Conservation (phyloP, 2,888 invertebrate species). For the Emmelina monodactyla region DNA sequence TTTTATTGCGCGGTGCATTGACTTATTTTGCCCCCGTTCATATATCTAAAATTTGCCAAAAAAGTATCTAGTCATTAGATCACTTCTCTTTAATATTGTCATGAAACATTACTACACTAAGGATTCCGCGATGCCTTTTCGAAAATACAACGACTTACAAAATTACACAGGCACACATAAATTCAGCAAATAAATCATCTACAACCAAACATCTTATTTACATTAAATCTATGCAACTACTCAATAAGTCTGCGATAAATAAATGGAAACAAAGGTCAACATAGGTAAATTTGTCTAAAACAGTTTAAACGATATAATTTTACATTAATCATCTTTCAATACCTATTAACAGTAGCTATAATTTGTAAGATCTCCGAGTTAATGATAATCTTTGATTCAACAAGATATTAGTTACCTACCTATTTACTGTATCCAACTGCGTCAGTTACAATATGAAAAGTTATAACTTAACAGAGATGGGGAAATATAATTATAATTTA, state of each 20-base stretch:
- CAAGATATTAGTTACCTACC: constrained; percentile 62
- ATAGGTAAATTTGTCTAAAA: constrained; percentile 67
- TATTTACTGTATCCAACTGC: constrained; percentile 44
- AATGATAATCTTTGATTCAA: constrained; percentile 58
- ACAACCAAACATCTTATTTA: constrained; percentile 51
- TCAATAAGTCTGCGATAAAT: constrained; percentile 54
- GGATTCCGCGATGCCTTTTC: constrained; percentile 22
- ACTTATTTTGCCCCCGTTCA: too few species aligned
- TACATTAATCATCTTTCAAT: constrained; percentile 55
- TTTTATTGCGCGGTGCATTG: too few species aligned
- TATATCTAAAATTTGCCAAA: too few species aligned
- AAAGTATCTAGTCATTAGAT: background rate
- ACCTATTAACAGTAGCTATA: constrained; percentile 64
- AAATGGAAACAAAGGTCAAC: constrained; percentile 58
- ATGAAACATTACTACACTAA: constrained; percentile 3
- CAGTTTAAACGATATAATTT: constrained; percentile 56
- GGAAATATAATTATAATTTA: constrained; percentile 50
- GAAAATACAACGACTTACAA: constrained; percentile 18
- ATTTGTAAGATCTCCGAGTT: constrained; percentile 59
- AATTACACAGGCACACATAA: constrained; percentile 51
- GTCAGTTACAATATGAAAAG: constrained; percentile 39
- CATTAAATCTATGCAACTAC: constrained; percentile 28
- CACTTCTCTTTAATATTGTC: background rate
- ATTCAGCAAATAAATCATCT: constrained; percentile 43
- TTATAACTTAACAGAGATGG: constrained; percentile 46